These are phyloP conservation scores for Meloidogyne hapla DNA, from an alignment of 1,140 invertebrate species.

Conservation along the genomic window DNA sequence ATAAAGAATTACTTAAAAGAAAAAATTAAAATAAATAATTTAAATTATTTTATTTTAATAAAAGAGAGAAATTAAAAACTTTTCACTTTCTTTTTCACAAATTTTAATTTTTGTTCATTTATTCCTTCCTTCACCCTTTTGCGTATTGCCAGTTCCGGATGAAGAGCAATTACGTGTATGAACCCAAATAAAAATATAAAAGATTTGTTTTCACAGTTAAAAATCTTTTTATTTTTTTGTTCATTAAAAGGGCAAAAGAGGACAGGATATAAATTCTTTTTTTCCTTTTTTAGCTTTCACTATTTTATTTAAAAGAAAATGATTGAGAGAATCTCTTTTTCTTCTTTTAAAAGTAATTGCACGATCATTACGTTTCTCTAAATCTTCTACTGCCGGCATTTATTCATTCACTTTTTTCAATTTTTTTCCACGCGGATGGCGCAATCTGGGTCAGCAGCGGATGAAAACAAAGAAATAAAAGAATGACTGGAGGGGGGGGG, in stretches of 20 bases:
- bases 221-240: neutral
- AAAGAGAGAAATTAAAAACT: too few species aligned
- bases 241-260: neutral
- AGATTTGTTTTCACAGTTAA: neutral
- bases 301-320: neutral
- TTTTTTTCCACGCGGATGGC: conserved; percentile 18
- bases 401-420: neutral
- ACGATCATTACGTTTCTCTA: neutral
- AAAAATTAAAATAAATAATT: neutral
- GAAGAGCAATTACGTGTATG: neutral
- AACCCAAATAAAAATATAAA: neutral
- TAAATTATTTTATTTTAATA: neutral
- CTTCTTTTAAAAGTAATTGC: neutral
- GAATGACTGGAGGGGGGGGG: neutral
- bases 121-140: too few species aligned
- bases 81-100: too few species aligned
- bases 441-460: conserved; percentile 31
- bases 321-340: neutral
- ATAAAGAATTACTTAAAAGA: neutral
- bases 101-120: too few species aligned
- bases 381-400: conserved; percentile 7
- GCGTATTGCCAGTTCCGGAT: neutral
- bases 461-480: conserved; percentile 14
- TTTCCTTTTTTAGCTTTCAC: neutral
- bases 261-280: neutral